Evolutionary conservation across 2,797 vertebrate species (phyloP), one percentile per base, ranked within the genome.

Genomic region (Enteromius argenteus): DNA sequence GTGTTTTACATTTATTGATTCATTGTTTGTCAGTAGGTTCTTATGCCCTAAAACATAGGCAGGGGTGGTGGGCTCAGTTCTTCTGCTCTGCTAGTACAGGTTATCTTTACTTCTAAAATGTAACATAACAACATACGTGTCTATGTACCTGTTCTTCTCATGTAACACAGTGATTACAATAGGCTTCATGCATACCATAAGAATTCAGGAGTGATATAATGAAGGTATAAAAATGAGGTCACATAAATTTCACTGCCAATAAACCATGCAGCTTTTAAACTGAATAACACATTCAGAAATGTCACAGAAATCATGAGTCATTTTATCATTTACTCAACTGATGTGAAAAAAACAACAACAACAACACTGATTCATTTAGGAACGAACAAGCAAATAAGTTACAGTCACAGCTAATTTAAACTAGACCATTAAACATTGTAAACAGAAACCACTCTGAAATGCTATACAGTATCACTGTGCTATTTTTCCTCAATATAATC

Each of bases 1-100:
- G 35, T 69, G 46, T 58, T 69, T 39, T 13, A 80, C 9, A 9
- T 30, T 35, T 80, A 56, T 58, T 13, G 35, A 80, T 27, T 58
- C 32, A 53, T 53, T 68, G 66, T 53, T 27, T 53, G 62, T 37
- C 4, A 67, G 62, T 37, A 53, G 77, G 14, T 17, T 32, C 10
- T 6, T 49, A n/a, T 79, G 44, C 44, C 5, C 5, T 17, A 32
- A 17, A 68, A 37, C 3, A 68, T 15, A 17, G 68, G 19, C 44
- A 37, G 4, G 1, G 11, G 6, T n/a, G 77, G 42, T 23, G 6
- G 30, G 11, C 17, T 51, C 27, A 3, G 11, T 74, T 74, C 30
- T 74, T 74, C 11, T 49, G 44, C n/a, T 49, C 8, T 71, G 39
- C 39, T 71, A 44, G n/a, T 71, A n/a, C 37, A 69, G 5, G 67